These are phyloP conservation scores for Caenorhabditis sp. DNA, from an alignment of 2,888 invertebrate genomes.

Conservation along the genomic window DNA sequence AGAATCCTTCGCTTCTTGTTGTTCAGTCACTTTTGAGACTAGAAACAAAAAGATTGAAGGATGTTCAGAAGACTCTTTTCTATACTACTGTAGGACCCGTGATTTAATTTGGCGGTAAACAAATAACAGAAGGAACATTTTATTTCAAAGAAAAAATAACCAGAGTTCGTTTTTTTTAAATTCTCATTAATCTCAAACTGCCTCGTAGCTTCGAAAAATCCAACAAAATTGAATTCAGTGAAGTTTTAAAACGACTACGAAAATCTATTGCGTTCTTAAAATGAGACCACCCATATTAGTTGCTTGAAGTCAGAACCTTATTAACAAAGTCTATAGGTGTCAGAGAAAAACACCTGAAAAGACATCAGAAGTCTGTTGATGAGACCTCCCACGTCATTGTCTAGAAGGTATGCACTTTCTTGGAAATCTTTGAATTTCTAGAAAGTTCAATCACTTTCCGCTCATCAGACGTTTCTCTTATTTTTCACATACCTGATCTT, in stretches of 20 bases:
- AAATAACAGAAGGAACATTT: background rate
- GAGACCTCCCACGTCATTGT: constrained; percentile 25
- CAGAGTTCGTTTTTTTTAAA: too few relatives aligned
- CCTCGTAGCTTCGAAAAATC: background rate
- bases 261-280: too few relatives aligned
- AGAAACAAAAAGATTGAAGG: constrained; percentile 24
- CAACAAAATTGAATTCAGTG: background rate
- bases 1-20: background rate
- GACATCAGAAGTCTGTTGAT: background rate
- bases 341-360: too few relatives aligned
- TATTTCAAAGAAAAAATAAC: too few relatives aligned
- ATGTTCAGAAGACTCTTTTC: constrained; percentile 11
- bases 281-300: too few relatives aligned
- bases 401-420: background rate
- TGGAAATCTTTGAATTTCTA: background rate
- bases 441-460: background rate
- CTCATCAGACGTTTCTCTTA: background rate
- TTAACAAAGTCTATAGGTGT: too few relatives aligned
- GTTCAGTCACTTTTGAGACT: background rate
- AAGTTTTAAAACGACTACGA: too few relatives aligned
- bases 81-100: too few relatives aligned
- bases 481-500: background rate
- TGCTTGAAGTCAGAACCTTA: too few relatives aligned
- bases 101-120: background rate
- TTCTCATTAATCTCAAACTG: too few relatives aligned